These are phyloP conservation scores for Antheraea mylitta DNA, from an alignment of 1,140 invertebrate genomes.

Conservation along the genomic window DNA sequence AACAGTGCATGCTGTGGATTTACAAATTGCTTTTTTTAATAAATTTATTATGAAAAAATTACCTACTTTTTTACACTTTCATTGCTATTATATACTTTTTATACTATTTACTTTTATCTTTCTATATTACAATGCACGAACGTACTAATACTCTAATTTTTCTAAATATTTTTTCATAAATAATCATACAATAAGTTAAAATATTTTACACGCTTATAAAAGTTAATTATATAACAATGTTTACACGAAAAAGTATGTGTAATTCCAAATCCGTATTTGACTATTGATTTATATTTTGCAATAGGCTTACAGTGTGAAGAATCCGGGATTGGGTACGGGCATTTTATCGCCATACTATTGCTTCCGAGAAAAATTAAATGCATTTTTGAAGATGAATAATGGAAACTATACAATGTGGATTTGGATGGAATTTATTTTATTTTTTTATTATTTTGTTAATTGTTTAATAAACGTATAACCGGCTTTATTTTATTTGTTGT, in stretches of 20 bases:
- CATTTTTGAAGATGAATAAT: slow-evolving; percentile 55
- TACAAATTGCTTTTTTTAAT: not conserved
- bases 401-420: slow-evolving; percentile 58
- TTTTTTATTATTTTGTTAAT: slow-evolving; percentile 47
- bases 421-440: slow-evolving; percentile 52
- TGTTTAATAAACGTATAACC: slow-evolving; percentile 61
- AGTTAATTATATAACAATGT: slow-evolving; percentile 21
- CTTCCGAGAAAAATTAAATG: slow-evolving; percentile 42
- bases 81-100: not conserved
- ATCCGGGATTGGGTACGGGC: slow-evolving; percentile 32
- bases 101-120: not conserved
- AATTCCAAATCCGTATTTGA: slow-evolving; percentile 67
- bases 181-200: not conserved
- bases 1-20: not conserved
- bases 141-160: not conserved
- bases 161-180: not conserved
- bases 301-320: slow-evolving; percentile 74
- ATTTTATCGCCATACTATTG: slow-evolving; percentile 28
- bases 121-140: not conserved
- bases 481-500: slow-evolving; percentile 36
- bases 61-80: too few species aligned
- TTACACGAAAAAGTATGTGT: not conserved
- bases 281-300: slow-evolving; percentile 52
- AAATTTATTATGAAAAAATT: not conserved
- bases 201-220: slow-evolving; percentile 2